A percentile compares a stretch with the other conserved stretches of the same genome.
phyloP scores from a whole-genome alignment of 2,113 vertebrate genomes.

The Triplophysa tibetana region DNA sequence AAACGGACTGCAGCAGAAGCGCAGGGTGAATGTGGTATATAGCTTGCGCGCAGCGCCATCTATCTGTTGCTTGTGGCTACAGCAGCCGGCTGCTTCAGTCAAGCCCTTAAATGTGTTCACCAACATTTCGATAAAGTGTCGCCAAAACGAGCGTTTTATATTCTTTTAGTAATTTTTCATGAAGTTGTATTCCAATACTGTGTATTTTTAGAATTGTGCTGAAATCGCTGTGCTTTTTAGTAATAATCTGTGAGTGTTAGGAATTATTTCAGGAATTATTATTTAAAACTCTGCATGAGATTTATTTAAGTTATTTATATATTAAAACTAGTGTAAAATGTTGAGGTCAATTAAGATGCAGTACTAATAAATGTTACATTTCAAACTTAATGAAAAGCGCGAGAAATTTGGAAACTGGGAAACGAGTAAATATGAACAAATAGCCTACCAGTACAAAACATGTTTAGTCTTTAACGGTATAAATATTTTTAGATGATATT shows the following conservation, averaged over 20 bases:
- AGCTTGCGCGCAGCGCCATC: slow-evolving; percentile 95
- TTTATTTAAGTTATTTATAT: neutral
- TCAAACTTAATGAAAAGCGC: neutral
- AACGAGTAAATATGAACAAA: no score
- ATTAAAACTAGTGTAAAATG: neutral
- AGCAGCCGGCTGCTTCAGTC: slow-evolving; percentile 70
- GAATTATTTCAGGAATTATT: neutral
- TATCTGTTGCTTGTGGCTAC: slow-evolving; percentile 82
- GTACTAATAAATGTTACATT: neutral
- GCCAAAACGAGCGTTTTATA: neutral
- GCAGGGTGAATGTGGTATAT: slow-evolving; percentile 75
- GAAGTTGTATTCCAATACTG: neutral
- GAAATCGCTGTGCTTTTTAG: neutral
- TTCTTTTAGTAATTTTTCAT: neutral
- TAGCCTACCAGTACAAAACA: neutral
- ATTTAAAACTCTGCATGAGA: neutral
- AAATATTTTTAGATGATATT: neutral
- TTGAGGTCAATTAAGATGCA: neutral
- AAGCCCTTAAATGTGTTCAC: neutral
- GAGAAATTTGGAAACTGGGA: neutral
- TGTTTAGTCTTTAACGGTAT: neutral
- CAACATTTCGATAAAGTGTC: neutral
- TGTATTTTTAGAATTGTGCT: neutral
- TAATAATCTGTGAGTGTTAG: neutral
- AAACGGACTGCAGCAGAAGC: slow-evolving; percentile 75